Base-by-base conservation (phyloP, 2,797 vertebrate genomes). In the Cyprinella venusta region DNA sequence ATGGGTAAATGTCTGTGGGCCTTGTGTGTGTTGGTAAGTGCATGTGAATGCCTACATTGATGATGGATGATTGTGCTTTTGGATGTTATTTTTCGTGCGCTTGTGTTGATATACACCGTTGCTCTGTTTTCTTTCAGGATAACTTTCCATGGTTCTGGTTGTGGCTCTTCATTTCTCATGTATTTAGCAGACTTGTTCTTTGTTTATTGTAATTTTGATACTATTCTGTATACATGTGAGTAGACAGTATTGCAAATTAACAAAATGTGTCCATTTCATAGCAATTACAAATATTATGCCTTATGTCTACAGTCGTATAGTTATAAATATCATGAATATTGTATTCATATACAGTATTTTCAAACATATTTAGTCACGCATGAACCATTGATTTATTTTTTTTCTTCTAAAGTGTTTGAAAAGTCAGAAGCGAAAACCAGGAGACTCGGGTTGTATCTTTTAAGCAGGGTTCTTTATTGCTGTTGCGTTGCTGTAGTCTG, bases 61-160 rank as follows among this genome's bases (percentile, higher is more conserved):
- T 75, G 56, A 79, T 18, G 40, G 61, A 67, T 70, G n/a, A 40
- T 40, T 54, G 33, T 78, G 70, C 80, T 45, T 40, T 36, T 84
- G 76, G 63, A 21, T 81, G 56, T 79, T 80, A 54, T 77, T 85
- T 54, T 82, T 78, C 45, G 36, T 83, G 76, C 59, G 64, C 63
- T 45, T 84, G 45, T 81, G 40, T 69, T 80, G 50, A 38, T 74
- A 42, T 72, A 54, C 59, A 64, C 26, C 40, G 63, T 26, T 16
- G 50, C 8, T 81, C 15, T 76, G 13, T 74, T 50, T 59, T 84
- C 38, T 38, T 78, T 64, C 79, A 36, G 52, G 6, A 56, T 61
- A 38, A 38, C 67, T 59, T 45, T 61, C 19, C 40, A 36, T 71
- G 38, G 7, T 63, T 81, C 33, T 72, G 26, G 19, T 50, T 78